Evolutionary conservation across 2,113 vertebrate genomes (phyloP).

Genomic region (Patagioenas fasciata): DNA sequence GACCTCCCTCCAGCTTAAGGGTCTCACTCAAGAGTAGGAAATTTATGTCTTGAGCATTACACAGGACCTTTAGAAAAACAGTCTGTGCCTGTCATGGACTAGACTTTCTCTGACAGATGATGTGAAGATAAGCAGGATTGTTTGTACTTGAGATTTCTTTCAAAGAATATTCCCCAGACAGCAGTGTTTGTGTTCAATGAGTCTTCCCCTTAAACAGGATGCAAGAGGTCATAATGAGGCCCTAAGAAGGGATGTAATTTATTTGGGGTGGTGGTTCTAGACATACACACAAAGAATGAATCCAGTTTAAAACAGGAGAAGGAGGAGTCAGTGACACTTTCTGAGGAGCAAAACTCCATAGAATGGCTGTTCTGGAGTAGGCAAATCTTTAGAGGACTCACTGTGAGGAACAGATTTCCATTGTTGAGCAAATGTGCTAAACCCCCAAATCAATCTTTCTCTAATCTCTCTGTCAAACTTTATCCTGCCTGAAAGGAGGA

Average conservation of each 20-base stretch:
- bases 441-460: background rate
- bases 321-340: background rate
- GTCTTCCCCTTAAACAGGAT: background rate
- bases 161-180: background rate
- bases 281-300: background rate
- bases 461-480: background rate
- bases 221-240: background rate
- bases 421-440: background rate
- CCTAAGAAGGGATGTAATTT: background rate
- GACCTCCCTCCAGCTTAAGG: background rate
- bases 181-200: accelerated
- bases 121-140: background rate
- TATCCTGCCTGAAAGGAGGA: background rate
- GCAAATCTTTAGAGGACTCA: background rate
- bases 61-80: background rate
- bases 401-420: background rate
- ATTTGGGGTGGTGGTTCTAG: background rate
- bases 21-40: background rate
- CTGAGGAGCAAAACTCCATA: background rate
- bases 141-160: background rate
- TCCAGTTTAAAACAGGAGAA: background rate
- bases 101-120: background rate
- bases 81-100: background rate
- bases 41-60: background rate
- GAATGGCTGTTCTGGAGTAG: background rate